Conservation (phyloP, 2,113 vertebrate species). For the Grammomys dolichurus region DNA sequence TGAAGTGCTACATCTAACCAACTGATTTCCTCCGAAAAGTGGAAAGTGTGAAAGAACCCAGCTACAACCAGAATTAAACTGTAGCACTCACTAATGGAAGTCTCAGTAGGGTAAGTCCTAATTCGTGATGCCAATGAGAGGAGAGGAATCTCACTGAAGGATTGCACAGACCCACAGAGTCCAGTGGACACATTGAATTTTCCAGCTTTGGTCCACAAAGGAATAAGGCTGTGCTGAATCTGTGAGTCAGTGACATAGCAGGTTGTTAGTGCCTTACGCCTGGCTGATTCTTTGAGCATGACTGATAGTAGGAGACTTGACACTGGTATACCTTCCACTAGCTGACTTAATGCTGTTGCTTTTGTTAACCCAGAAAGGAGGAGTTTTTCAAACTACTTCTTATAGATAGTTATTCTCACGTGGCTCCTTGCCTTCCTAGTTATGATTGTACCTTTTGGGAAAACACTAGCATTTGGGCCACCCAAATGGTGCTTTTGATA, state of each 20-base stretch:
- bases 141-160: not conserved
- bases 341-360: not conserved
- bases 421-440: not conserved
- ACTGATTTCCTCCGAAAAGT: conserved; percentile 46
- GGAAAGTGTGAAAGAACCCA: conserved; percentile 15
- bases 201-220: not conserved
- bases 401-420: conserved; percentile 6
- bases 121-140: not conserved
- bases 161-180: not conserved
- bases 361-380: conserved; percentile 9
- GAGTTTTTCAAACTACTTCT: conserved; percentile 22
- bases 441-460: not conserved
- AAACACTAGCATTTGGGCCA: not conserved
- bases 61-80: conserved; percentile 52
- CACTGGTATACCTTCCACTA: not conserved
- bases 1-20: conserved; percentile 59
- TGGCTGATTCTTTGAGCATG: not conserved
- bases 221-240: not conserved
- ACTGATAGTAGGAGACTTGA: not conserved
- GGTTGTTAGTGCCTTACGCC: not conserved
- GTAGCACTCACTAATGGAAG: not conserved
- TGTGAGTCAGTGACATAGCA: not conserved
- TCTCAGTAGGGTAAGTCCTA: not conserved
- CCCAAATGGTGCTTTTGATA: conserved; percentile 30
- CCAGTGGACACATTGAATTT: not conserved